Evolutionary conservation across 2,888 invertebrate genomes (phyloP), one percentile per base, ranked within the genome.

Genomic region (Oeneis ivallda): DNA sequence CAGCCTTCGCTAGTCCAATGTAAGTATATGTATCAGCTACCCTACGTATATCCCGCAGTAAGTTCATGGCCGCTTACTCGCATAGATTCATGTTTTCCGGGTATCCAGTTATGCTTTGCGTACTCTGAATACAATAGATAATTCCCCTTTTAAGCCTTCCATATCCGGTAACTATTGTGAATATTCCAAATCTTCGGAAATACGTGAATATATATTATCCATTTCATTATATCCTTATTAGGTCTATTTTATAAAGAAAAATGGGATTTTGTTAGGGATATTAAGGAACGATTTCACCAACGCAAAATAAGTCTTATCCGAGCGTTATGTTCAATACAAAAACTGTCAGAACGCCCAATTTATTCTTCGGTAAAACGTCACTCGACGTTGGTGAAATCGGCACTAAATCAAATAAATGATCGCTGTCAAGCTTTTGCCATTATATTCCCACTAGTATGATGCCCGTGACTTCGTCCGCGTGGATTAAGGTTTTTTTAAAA

Each of bases 1-100:
- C 83, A 85, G 81, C 88, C 86, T 86, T 88, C 87, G 74, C 76
- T 79, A 77, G 80, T 83, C 84, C 86, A 84, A 75, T 86, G 88
- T 88, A 86, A 87, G 74, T 75, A 76, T 75, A 75, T 74, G 71
- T 71, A 74, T 68, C 67, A 65, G 64, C 79, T 82, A 82, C 78
- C 17, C 76, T 81, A 79, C 77, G 76, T 75, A 69, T 76, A 76
- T 70, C 70, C 80, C 85, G 85, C 85, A 87, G 59, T 85, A 85
- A 85, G 83, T 82, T 83, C 83, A 81, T 79, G 84, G 83, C 74
- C 83, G 70, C 69, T 72, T 71, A 74, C 75, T 72, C 75, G 74
- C 72, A 61, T 60, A 67, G 73, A 70, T 72, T 74, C 66, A 76
- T 90, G 84, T 50, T 71, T 68, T 76, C 88, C 91, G 89, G 73